Evolutionary conservation across 2,797 vertebrate species (phyloP), one percentile per base, ranked within the genome.

Genomic region (Scyliorhinus canicula): DNA sequence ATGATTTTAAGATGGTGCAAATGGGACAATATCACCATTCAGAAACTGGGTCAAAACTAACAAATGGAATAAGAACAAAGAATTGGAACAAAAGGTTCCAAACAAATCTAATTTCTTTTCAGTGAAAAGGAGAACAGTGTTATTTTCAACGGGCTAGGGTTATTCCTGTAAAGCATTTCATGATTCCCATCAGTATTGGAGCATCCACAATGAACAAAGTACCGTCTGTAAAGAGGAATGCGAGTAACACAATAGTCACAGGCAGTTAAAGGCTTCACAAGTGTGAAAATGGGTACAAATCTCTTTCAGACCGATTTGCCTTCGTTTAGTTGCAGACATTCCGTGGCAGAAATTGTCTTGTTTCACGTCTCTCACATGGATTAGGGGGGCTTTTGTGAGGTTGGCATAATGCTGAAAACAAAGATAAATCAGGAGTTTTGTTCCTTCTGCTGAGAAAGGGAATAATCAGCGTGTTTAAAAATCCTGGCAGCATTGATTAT

Each of bases 1-100:
- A 57, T n/a, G 85, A n/a, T 88, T 88, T 60, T 65, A 91, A 65
- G 3, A 21, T 60, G 60, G n/a, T 60, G 88, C 88, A 65, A 91
- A 63, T 44, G 57, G 60, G 65, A 91, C 88, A 65, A 91, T 91
- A 26, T 63, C n/a, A 12, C 57, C 57, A 91, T 91, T 91, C 88
- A 91, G 60, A n/a, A 91, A 91, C 57, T 91, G 88, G 88, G 88
- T 65, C 88, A 91, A 91, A 63, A 91, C 79, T 91, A 91, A 91
- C 88, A 91, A 65, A 91, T 26, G 57, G 88, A 65, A 60, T 91
- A 19, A 44, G 57, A 91, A 91, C 88, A 91, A 65, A 65, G 88
- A 91, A 65, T 40, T 26, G n/a, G 88, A 91, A 91, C 88, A 91
- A 91, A 91, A 91, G 60, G 21, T 91, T n/a, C 60, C 88, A 91